These are phyloP conservation scores for Eustalomyia histrio DNA, from an alignment of 2,888 invertebrate genomes.

Conservation along the genomic window DNA sequence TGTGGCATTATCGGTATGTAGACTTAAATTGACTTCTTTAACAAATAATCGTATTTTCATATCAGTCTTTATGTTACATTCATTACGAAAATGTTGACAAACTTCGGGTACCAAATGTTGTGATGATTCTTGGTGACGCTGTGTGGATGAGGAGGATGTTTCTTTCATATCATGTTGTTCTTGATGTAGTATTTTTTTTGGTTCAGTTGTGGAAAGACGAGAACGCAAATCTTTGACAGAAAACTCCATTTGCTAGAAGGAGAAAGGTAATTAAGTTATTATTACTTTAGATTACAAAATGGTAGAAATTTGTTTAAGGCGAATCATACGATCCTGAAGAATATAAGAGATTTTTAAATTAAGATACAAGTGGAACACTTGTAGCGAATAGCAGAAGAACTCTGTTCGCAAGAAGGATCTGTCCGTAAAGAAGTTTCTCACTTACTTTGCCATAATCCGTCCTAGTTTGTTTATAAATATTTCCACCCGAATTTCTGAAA, in stretches of 20 bases:
- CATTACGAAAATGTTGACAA: constrained; percentile 72
- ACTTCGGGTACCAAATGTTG: constrained; percentile 52
- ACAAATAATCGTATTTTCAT: constrained; percentile 71
- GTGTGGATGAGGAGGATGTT: constrained; percentile 29
- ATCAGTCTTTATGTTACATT: constrained; percentile 61
- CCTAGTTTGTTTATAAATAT: too few species aligned
- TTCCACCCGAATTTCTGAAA: too few species aligned
- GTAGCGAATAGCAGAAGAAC: too few species aligned
- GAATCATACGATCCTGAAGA: too few species aligned
- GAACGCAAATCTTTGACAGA: constrained; percentile 78
- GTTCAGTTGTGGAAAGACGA: constrained; percentile 70
- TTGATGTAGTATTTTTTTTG: background rate
- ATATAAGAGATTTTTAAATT: too few species aligned
- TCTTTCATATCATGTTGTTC: constrained; percentile 15
- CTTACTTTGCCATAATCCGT: too few species aligned
- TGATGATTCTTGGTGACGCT: constrained; percentile 39
- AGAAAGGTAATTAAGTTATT: constrained; percentile 9
- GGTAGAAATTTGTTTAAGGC: background rate
- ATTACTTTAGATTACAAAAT: background rate
- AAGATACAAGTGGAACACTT: too few species aligned
- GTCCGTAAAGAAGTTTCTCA: too few species aligned
- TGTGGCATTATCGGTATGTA: constrained; percentile 73
- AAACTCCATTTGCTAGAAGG: constrained; percentile 76
- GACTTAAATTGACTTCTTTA: constrained; percentile 74
- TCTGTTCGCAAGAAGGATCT: too few species aligned